Evolutionary conservation across 2,113 vertebrate genomes (phyloP), one percentile per base, ranked within the genome.

Genomic region (Oreochromis aureus): DNA sequence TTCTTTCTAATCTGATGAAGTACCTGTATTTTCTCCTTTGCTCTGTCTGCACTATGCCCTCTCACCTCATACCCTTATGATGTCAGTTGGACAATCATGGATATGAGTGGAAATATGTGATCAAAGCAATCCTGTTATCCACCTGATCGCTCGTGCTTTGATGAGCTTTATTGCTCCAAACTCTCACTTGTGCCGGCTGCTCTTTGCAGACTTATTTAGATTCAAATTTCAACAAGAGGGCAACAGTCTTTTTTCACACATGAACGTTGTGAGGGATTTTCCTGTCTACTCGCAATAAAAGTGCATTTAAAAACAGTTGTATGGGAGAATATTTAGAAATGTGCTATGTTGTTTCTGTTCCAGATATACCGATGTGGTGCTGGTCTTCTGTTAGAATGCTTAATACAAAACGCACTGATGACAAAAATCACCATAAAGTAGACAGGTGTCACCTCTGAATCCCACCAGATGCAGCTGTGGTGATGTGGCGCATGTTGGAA

Each of bases 1-100:
- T 89, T 46, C 24, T 4, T 5, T 15, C 71, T 94, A 91, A 96
- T 95, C 94, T 95, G 95, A 95, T 95, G 54, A 81, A 95, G 87
- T 80, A 82, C 61, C 87, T 91, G 88, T 84, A 85, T 88, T 80
- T 83, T 87, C 82, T 84, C 8, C 79, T 51, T 58, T 41, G 6
- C 22, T 48, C 81, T 9, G n/a, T 71, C 73, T 80, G 34, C 19
- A 24, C 27, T 51, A 18, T 32, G 2, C 53, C 39, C 56, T 86
- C 22, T 89, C 84, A 82, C 66, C 39, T 84, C 86, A 18, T 41
- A 44, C 86, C 86, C 85, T 69, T 11, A 81, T 85, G 36, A 24
- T 83, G 46, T 46, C 66, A 79, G 59, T 85, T 71, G 53, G 19
- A 69, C 84, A 81, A 61, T 79, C 81, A 12, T 73, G 39, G 58